Evolutionary conservation across 2,888 invertebrate genomes (phyloP).

Genomic region (Cenopis cana): DNA sequence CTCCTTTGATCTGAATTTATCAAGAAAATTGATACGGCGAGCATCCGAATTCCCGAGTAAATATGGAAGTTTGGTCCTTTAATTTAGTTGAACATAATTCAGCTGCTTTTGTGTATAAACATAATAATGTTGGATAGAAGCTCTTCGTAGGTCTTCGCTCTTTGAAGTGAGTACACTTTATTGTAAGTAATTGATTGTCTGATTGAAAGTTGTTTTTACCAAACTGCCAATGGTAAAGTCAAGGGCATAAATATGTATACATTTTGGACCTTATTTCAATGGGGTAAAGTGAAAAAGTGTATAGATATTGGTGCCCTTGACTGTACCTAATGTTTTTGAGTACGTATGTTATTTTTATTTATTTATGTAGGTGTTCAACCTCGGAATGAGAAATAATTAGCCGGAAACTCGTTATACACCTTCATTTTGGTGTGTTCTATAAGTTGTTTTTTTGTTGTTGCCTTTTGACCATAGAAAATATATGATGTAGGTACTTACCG

Average conservation of each 20-base stretch:
- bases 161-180: conserved; percentile 24
- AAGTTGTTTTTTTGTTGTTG: no score
- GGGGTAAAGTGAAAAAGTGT: no score
- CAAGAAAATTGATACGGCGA: conserved; percentile 38
- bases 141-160: background rate
- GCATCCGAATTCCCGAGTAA: conserved; percentile 29
- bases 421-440: no score
- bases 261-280: no score
- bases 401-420: no score
- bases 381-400: no score
- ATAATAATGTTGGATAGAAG: conserved; percentile 38
- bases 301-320: no score
- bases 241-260: no score
- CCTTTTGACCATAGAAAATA: no score
- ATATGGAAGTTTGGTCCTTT: conserved; percentile 38
- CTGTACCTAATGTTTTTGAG: background rate
- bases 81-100: conserved; percentile 33
- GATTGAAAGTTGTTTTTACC: conserved; percentile 15
- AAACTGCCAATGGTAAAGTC: no score
- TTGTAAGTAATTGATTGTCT: conserved; percentile 10
- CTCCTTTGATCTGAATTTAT: conserved; percentile 42
- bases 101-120: conserved; percentile 37
- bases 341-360: background rate
- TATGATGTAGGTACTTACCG: no score
- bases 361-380: no score